Evolutionary conservation across 2,888 invertebrate species (phyloP).

Genomic region (Lypha dubia): DNA sequence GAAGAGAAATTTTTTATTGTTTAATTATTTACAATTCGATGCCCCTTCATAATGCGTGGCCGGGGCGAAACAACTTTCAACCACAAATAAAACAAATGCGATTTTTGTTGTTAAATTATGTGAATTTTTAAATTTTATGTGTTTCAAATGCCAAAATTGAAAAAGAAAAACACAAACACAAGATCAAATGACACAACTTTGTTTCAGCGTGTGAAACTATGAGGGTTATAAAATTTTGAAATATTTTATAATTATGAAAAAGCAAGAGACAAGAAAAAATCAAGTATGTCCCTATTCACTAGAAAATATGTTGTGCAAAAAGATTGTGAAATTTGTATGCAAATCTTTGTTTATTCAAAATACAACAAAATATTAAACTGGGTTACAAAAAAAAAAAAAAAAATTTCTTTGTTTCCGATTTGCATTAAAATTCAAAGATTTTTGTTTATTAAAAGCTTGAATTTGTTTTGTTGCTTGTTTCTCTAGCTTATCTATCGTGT

Average conservation of each 20-base stretch:
- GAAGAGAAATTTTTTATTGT: no score
- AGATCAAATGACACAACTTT: no score
- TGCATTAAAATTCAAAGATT: conserved; percentile 38
- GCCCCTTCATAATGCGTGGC: no score
- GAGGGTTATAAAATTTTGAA: not conserved
- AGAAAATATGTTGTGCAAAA: conserved; percentile 19
- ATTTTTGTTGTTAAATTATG: no score
- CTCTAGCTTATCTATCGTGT: conserved; percentile 24
- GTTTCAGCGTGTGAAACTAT: no score
- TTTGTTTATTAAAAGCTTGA: not conserved
- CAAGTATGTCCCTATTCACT: not conserved
- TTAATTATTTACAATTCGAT: no score
- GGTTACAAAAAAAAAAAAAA: conserved; percentile 18
- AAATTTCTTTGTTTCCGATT: conserved; percentile 20
- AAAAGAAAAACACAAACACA: no score
- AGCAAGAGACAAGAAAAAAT: no score
- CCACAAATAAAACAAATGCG: no score
- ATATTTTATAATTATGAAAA: not conserved
- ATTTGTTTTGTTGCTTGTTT: not conserved
- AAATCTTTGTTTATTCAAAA: conserved; percentile 17
- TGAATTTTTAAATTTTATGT: no score
- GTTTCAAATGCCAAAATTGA: no score
- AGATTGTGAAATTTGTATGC: not conserved
- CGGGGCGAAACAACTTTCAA: no score
- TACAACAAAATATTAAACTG: conserved; percentile 36